A percentile compares a stretch with the other conserved stretches of the same genome.
phyloP scores from a whole-genome alignment of 2,888 invertebrate genomes.

The Phalera bucephala region DNA sequence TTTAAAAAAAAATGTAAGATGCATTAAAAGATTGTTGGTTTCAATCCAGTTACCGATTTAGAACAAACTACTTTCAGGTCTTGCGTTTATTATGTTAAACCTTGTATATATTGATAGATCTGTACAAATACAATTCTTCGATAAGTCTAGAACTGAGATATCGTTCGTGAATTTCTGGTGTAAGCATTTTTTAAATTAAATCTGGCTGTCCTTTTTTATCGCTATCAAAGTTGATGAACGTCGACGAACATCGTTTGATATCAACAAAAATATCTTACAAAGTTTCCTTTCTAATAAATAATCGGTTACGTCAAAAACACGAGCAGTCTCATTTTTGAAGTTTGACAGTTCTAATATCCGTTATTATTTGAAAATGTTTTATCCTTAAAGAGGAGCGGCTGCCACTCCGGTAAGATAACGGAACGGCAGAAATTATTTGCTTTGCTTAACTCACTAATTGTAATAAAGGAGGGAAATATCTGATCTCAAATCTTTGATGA shows the following conservation, averaged over 20 bases:
- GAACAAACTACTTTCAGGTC: no score
- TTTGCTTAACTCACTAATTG: slow-evolving; percentile 9
- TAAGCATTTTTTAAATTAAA: no score
- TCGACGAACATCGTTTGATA: not conserved
- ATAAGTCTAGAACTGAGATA: no score
- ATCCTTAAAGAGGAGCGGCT: slow-evolving; percentile 28
- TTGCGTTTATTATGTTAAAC: no score
- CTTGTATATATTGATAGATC: no score
- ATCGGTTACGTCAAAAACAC: slow-evolving; percentile 17
- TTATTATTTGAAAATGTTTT: slow-evolving; percentile 46
- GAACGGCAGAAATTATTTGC: slow-evolving; percentile 17
- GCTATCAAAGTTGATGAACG: no score
- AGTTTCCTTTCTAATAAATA: slow-evolving; percentile 5
- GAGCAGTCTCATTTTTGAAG: slow-evolving; percentile 29
- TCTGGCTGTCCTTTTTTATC: no score
- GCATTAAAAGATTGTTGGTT: no score
- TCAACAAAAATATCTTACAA: slow-evolving; percentile 3
- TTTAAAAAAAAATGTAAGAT: no score
- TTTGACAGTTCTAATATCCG: slow-evolving; percentile 54
- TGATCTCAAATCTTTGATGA: not conserved
- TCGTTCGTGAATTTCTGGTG: no score
- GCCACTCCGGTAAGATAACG: slow-evolving; percentile 25
- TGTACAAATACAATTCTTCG: no score
- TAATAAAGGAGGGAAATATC: not conserved
- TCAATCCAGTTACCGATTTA: no score